Evolutionary conservation across 2,113 vertebrate genomes (phyloP), one percentile per base, ranked within the genome.

Genomic region (Gallinago jamesoni): DNA sequence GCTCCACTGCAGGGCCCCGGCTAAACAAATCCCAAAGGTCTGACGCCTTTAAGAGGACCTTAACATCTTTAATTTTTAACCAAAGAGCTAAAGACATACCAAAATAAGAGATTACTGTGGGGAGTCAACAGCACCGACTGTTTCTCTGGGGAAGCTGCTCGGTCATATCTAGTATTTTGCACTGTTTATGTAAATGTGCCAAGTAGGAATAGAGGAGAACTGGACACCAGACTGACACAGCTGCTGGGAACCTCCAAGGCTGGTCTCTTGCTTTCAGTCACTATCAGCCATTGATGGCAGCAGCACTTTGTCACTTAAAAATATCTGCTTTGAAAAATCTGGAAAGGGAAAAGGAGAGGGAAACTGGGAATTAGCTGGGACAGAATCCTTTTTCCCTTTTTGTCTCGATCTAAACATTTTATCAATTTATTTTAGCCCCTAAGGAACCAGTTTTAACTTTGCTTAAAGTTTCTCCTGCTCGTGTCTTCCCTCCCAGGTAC

Each of bases 401-500:
- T 35, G 20, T 47, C 39, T 68, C 43, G 25, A 1, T 60, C 33
- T 28, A 2, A 23, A 18, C 2, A 0, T 79, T 74, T 39, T 43
- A 28, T 13, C 24, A 2, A 20, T n/a, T 75, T 13, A 11, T 70
- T 93, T 72, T 17, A 63, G 27, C 28, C 43, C 60, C 60, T 24
- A 33, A 35, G 43, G 35, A 72, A 14, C 23, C 14, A 5, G 16
- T 24, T 85, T 60, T 12, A 23, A n/a, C 37, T 33, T 43, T 1
- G 3, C 41, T 2, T 0, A 52, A 35, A 2, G 27, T 45, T 74
- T 81, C 66, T 86, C 39, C 1, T 60, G 60, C 48, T 35, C 9
- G 1, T 62, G 6, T 90, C 43, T 75, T 48, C 47, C 75, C n/a
- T 62, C 24, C 20, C 96, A 99, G 99, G 99, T 98, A 99, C 99